Base-by-base conservation (phyloP, 2,797 vertebrate genomes). In the Coregonus ussuriensis region DNA sequence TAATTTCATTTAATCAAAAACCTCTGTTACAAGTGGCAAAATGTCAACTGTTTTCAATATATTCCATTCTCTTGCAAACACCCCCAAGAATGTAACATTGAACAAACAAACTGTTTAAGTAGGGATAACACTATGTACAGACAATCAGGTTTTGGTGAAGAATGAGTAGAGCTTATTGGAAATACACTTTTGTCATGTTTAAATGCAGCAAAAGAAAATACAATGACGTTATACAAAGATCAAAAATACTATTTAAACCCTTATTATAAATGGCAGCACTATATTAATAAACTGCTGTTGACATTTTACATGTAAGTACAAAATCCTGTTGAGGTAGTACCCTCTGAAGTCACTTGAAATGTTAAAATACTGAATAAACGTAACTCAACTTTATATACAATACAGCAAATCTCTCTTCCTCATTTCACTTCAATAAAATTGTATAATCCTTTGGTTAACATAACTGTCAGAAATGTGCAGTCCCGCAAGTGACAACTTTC, bases 181-280 rank as follows among this genome's bases (percentile, higher is more conserved):
- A 94, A 93, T 92, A 92, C 87, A 86, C 91, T 93, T 93, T 91
- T 92, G 81, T 93, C 79, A 88, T 90, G 90, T 92, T 94, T 91
- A 80, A 94, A 95, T 93, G 94, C 92, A 89, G 91, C 91, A 91
- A 93, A 94, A 94, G 90, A 95, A 95, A 95, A 95, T 95, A 95
- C 93, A 95, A 93, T 94, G 94, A 94, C 95, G 94, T 95, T 93
- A 94, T 95, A 95, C 93, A 95, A 95, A 95, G 94, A 94, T 94
- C 94, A 93, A 95, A 95, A 95, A 95, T 95, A 95, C 93, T 95
- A 95, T 95, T 93, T 94, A 94, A 95, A 94, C 92, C 92, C 93
- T 93, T 93, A 92, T 94, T 94, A 95, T 95, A 95, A 95, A 95
- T 93, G 94, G 92, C 93, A 95, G 93, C 93, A 90, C 94, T 95